Evolutionary conservation across 2,113 vertebrate species (phyloP).

Genomic region (Osmerus eperlanus): DNA sequence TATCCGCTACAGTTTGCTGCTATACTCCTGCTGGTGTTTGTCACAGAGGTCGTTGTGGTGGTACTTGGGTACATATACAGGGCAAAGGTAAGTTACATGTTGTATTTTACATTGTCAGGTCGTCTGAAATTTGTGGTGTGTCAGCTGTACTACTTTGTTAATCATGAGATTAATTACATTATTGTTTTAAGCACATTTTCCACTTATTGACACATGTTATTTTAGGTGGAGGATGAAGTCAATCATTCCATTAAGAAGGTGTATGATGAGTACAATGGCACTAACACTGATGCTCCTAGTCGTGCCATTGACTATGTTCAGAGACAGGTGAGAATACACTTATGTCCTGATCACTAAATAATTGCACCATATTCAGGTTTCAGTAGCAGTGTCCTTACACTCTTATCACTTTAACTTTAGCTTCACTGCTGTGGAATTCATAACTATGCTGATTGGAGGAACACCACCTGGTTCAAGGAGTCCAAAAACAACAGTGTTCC

Average conservation of each 20-base stretch:
- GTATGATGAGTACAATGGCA: slow-evolving; percentile 91
- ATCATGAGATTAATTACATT: too few species aligned
- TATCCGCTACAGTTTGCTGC: slow-evolving; percentile 85
- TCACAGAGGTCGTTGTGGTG: slow-evolving; percentile 93
- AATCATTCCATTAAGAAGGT: slow-evolving; percentile 91
- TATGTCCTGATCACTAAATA: background rate
- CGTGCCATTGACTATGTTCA: slow-evolving; percentile 97
- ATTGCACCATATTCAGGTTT: background rate
- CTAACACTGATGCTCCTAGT: slow-evolving; percentile 89
- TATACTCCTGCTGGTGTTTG: slow-evolving; percentile 93
- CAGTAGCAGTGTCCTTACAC: background rate
- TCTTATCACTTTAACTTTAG: slow-evolving; percentile 55
- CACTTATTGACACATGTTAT: background rate
- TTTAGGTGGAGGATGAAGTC: slow-evolving; percentile 92
- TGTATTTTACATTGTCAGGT: too few species aligned
- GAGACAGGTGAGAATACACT: slow-evolving; percentile 82
- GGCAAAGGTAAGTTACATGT: slow-evolving; percentile 82
- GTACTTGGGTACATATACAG: slow-evolving; percentile 97
- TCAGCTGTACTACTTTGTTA: too few species aligned
- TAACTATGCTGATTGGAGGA: slow-evolving; percentile 94
- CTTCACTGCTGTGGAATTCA: slow-evolving; percentile 93
- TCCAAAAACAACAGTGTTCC: slow-evolving; percentile 95
- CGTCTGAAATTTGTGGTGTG: too few species aligned
- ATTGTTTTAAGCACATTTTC: too few species aligned
- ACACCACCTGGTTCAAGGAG: slow-evolving; percentile 90